Conservation (phyloP, 2,797 vertebrate genomes). For the Alca torda region DNA sequence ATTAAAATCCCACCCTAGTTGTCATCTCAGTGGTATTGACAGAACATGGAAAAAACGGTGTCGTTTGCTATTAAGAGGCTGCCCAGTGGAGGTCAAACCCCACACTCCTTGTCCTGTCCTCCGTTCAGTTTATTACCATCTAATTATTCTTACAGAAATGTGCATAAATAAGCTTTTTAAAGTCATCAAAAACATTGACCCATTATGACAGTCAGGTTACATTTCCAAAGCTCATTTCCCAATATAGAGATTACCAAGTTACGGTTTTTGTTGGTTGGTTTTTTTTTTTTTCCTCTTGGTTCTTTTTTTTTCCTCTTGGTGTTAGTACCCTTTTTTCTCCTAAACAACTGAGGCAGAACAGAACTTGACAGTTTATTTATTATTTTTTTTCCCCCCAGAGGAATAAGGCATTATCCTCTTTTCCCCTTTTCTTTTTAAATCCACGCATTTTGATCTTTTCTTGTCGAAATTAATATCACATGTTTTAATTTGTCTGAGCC, state of each 20-base stretch:
- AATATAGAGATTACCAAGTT: not conserved
- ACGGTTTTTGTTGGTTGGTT: not conserved
- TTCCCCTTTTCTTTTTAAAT: not conserved
- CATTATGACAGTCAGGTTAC: not conserved
- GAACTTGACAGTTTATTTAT: not conserved
- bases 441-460: not conserved
- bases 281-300: not conserved
- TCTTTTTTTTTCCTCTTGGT: not conserved
- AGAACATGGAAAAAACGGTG: not conserved
- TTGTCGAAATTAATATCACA: not conserved
- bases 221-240: not conserved
- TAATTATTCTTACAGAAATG: not conserved
- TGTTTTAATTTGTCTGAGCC: not conserved
- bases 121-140: not conserved
- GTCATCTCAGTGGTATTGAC: not conserved
- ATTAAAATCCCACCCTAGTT: constrained; percentile 32
- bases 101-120: not conserved
- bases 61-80: not conserved
- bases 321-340: not conserved
- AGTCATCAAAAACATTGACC: not conserved
- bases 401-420: not conserved
- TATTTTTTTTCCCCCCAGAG: not conserved
- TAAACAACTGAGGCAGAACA: not conserved
- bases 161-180: not conserved
- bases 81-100: not conserved